These are phyloP conservation scores for Lepidochrysops patricia DNA, from an alignment of 2,888 invertebrate species.

Conservation along the genomic window DNA sequence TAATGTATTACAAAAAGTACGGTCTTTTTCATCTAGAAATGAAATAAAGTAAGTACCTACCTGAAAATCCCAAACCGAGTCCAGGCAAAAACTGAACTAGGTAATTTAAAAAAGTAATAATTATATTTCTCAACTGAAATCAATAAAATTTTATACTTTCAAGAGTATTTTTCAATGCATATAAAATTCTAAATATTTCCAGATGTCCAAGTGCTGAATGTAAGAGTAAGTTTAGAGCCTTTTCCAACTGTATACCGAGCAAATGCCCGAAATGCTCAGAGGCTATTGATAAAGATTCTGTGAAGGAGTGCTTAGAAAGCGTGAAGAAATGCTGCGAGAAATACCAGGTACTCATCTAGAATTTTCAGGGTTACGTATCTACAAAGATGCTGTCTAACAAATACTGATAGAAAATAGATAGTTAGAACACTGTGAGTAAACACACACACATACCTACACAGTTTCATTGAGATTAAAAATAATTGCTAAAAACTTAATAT, in stretches of 20 bases:
- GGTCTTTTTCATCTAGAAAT: too few relatives aligned
- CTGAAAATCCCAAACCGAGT: too few relatives aligned
- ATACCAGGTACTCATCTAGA: slow-evolving; percentile 40
- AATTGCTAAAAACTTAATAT: too few relatives aligned
- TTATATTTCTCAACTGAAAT: background rate
- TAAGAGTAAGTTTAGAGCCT: slow-evolving; percentile 40
- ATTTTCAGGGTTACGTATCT: too few relatives aligned
- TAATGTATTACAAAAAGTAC: too few relatives aligned
- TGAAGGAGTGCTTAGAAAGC: slow-evolving; percentile 39
- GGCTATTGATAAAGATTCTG: slow-evolving; percentile 39
- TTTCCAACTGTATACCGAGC: slow-evolving; percentile 34
- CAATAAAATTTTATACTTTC: background rate
- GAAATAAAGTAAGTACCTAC: too few relatives aligned
- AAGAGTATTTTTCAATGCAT: background rate
- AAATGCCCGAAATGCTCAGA: slow-evolving; percentile 45
- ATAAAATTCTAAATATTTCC: slow-evolving; percentile 17
- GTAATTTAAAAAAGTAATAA: background rate
- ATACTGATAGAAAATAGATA: too few relatives aligned
- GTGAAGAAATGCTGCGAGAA: slow-evolving; percentile 39
- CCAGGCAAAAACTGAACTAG: too few relatives aligned
- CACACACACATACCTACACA: too few relatives aligned
- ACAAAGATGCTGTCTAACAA: too few relatives aligned
- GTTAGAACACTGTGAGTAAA: too few relatives aligned
- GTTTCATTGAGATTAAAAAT: too few relatives aligned
- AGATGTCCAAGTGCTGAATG: slow-evolving; percentile 53